Conservation (phyloP, 2,113 vertebrate species). For the Bolborhynchus lineola region DNA sequence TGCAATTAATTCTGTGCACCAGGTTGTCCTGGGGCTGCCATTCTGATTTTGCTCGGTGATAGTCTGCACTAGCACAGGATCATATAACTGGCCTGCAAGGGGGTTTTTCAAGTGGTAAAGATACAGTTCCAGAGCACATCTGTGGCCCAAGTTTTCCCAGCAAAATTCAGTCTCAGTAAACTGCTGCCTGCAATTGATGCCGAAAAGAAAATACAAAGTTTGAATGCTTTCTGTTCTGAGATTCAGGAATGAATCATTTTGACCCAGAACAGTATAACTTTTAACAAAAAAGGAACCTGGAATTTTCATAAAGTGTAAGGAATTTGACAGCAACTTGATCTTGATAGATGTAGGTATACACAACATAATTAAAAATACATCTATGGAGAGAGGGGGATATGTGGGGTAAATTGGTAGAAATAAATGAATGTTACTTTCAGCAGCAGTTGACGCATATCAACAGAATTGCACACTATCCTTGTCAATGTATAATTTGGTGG, state of each 20-base stretch:
- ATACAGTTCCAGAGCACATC: background rate
- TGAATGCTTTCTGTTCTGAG: background rate
- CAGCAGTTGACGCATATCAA: background rate
- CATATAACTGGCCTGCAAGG: background rate
- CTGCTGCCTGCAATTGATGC: background rate
- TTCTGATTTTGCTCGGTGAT: background rate
- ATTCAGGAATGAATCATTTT: background rate
- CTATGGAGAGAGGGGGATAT: too few species aligned
- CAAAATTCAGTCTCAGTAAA: background rate
- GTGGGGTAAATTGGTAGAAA: background rate
- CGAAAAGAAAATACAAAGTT: background rate
- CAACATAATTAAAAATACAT: background rate
- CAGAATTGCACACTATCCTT: background rate
- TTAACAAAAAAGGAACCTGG: background rate
- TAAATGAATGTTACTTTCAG: background rate
- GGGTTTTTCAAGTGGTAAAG: background rate
- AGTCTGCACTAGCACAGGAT: background rate
- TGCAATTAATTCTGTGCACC: background rate
- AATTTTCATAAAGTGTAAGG: background rate
- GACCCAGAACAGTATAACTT: background rate
- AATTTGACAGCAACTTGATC: background rate
- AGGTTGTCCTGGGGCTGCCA: background rate
- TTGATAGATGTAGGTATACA: background rate
- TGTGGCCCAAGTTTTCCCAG: background rate
- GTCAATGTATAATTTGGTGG: background rate